A percentile compares a stretch with the other conserved stretches of the same genome.
Evolutionary conservation across 2,888 invertebrate species (phyloP).

Genomic region (Eustalomyia histrio): DNA sequence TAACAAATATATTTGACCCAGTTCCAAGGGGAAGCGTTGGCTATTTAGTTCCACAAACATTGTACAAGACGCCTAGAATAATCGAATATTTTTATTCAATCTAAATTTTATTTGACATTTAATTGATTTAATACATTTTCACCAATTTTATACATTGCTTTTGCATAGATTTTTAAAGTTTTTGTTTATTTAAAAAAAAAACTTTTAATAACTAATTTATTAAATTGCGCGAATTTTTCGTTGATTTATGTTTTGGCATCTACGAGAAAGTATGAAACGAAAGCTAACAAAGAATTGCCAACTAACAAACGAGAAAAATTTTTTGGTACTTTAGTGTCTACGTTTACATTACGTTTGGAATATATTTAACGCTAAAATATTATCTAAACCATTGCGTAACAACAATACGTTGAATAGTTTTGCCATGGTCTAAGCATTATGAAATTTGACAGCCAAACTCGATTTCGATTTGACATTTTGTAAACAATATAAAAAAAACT

Average conservation of each 20-base stretch:
- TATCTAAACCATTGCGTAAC: too few species aligned
- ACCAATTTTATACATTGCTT: neutral
- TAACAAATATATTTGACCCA: slow-evolving; percentile 50
- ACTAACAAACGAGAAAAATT: too few species aligned
- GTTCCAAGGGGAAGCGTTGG: slow-evolving; percentile 25
- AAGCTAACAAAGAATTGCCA: too few species aligned
- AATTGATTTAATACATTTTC: slow-evolving; percentile 18
- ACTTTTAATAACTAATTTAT: slow-evolving; percentile 2
- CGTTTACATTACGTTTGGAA: too few species aligned
- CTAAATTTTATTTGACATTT: neutral
- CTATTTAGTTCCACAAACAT: slow-evolving; percentile 51
- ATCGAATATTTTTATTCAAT: neutral
- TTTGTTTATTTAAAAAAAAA: neutral
- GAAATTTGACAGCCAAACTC: too few species aligned
- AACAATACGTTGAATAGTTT: too few species aligned
- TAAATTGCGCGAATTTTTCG: slow-evolving; percentile 2
- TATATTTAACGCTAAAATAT: too few species aligned
- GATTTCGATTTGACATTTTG: too few species aligned
- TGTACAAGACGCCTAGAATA: slow-evolving; percentile 13
- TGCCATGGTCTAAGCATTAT: too few species aligned
- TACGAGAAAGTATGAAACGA: too few species aligned
- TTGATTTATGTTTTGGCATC: slow-evolving; percentile 1
- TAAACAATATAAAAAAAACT: too few species aligned
- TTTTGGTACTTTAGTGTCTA: too few species aligned
- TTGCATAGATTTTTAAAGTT: neutral